These are phyloP conservation scores for Agrochola litura DNA, from an alignment of 2,888 invertebrate species.

Conservation along the genomic window DNA sequence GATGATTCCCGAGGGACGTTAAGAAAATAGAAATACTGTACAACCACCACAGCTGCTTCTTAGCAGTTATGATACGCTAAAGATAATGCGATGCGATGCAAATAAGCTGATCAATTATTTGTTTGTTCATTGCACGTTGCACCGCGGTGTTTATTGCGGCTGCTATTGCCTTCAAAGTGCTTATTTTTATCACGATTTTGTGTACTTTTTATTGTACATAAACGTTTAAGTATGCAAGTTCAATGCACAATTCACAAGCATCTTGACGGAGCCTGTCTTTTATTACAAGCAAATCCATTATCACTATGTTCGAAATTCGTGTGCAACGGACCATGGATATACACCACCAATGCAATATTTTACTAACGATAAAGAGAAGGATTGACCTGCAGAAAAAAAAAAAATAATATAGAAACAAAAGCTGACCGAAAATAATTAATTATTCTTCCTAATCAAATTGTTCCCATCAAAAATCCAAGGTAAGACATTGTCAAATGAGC, in stretches of 20 bases:
- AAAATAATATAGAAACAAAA: background rate
- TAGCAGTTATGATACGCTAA: constrained; percentile 14
- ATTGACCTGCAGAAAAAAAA: background rate
- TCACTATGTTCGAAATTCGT: background rate
- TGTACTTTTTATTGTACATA: background rate
- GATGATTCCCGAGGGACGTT: no score
- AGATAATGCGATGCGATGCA: constrained; percentile 8
- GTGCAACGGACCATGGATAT: background rate
- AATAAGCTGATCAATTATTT: constrained; percentile 19
- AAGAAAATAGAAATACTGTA: no score
- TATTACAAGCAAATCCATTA: background rate
- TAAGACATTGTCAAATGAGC: constrained; percentile 64
- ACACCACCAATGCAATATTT: background rate
- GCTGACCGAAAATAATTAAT: constrained; percentile 19
- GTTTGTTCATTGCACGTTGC: constrained; percentile 1
- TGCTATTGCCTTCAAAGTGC: background rate
- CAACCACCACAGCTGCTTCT: constrained; percentile 12
- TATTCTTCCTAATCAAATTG: constrained; percentile 54
- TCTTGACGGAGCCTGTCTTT: background rate
- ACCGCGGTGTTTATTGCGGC: background rate
- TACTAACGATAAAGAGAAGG: background rate
- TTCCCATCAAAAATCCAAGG: constrained; percentile 64
- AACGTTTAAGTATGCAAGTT: background rate
- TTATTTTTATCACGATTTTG: constrained; percentile 15
- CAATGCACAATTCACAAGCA: background rate